Evolutionary conservation across 2,888 invertebrate genomes (phyloP).

Genomic region (Atethmia centrago): DNA sequence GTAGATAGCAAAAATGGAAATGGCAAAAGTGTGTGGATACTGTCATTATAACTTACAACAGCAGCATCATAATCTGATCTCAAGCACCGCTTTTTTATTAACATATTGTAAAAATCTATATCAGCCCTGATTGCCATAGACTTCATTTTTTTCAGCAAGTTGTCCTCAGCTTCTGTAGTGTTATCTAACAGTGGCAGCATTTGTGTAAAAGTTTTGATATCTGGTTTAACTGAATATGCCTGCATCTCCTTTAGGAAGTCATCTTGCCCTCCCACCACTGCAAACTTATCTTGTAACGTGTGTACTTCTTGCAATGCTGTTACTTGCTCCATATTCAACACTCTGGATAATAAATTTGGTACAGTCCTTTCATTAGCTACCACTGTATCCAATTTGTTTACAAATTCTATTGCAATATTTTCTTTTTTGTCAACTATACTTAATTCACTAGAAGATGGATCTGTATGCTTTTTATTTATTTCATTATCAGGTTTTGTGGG

Average conservation of each 20-base stretch:
- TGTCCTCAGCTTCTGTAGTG: slow-evolving; percentile 92
- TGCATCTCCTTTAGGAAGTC: slow-evolving; percentile 95
- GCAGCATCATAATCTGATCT: slow-evolving; percentile 93
- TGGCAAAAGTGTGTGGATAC: neutral
- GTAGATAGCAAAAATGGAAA: neutral
- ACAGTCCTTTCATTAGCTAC: slow-evolving; percentile 73
- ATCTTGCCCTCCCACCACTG: slow-evolving; percentile 94
- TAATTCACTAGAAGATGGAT: slow-evolving; percentile 28
- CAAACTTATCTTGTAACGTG: slow-evolving; percentile 92
- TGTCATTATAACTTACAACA: slow-evolving; percentile 90
- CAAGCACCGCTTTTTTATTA: slow-evolving; percentile 95
- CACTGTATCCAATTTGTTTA: slow-evolving; percentile 62
- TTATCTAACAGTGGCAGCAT: slow-evolving; percentile 93
- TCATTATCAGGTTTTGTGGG: slow-evolving; percentile 13
- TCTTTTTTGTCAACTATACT: slow-evolving; percentile 47
- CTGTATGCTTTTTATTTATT: neutral
- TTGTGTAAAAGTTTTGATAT: slow-evolving; percentile 95
- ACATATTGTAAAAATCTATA: slow-evolving; percentile 95
- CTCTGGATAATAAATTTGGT: slow-evolving; percentile 92
- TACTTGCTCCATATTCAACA: slow-evolving; percentile 91
- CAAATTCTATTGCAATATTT: slow-evolving; percentile 67
- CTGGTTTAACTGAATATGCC: slow-evolving; percentile 92
- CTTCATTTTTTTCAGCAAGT: slow-evolving; percentile 92
- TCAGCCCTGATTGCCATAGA: slow-evolving; percentile 92
- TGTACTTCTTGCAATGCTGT: slow-evolving; percentile 90